phyloP scores from a whole-genome alignment of 2,113 vertebrate genomes.

The Melanostigma gelatinosum region DNA sequence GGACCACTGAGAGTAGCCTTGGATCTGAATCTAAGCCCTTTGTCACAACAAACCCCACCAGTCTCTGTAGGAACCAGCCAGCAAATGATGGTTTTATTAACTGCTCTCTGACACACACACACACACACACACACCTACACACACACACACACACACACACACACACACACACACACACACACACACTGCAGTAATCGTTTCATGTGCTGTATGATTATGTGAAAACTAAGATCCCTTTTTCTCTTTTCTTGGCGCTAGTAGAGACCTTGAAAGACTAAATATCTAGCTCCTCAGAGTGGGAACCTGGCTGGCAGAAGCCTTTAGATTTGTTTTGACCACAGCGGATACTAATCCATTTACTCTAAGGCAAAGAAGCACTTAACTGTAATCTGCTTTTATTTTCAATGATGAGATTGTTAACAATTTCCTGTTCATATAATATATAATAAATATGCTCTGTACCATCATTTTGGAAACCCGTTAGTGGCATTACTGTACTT shows the following conservation, averaged over 20 bases:
- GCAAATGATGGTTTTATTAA: conserved; percentile 42
- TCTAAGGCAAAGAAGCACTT: not conserved
- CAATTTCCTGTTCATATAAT: not conserved
- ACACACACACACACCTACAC: not conserved
- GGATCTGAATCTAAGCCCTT: conserved; percentile 20
- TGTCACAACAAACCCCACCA: conserved; percentile 16
- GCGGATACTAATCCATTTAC: not conserved
- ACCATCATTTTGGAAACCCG: not conserved
- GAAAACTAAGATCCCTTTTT: not conserved
- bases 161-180: conserved; percentile 4
- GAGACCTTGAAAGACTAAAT: conserved; percentile 24
- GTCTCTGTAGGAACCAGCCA: conserved; percentile 15
- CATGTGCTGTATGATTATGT: conserved; percentile 16
- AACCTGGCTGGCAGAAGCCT: conserved; percentile 16
- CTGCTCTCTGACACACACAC: conserved; percentile 8
- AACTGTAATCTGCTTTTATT: not conserved
- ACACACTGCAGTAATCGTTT: not conserved
- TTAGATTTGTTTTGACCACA: conserved; percentile 1
- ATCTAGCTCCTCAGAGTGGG: conserved; percentile 6
- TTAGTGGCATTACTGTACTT: not conserved
- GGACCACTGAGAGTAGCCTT: conserved; percentile 9
- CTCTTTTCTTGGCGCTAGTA: not conserved
- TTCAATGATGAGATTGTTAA: not conserved
- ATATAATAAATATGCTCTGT: not conserved
- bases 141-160: conserved; percentile 20